These are phyloP conservation scores for Montifringilla adamsi DNA, from an alignment of 2,113 vertebrate species.

Conservation along the genomic window DNA sequence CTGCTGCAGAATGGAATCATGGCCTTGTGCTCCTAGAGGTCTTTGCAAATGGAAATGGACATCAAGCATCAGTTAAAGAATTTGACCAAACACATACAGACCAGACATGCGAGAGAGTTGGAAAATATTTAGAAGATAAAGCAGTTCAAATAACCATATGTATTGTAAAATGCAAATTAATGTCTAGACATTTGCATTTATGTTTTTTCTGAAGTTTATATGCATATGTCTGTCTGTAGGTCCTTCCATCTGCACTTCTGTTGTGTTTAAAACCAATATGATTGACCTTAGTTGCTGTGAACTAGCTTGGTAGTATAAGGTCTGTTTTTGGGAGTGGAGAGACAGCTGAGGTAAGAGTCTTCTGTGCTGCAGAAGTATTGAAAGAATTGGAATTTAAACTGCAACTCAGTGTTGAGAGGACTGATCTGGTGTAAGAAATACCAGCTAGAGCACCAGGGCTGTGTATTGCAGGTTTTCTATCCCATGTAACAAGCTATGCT, in stretches of 20 bases:
- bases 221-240: not conserved
- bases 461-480: not conserved
- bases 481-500: not conserved
- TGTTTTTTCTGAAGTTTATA: not conserved
- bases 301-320: not conserved
- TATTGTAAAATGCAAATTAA: not conserved
- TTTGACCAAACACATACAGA: not conserved
- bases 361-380: not conserved
- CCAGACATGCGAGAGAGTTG: not conserved
- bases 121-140: not conserved
- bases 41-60: not conserved
- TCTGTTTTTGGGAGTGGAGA: not conserved
- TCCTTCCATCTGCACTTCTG: not conserved
- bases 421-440: not conserved
- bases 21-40: not conserved
- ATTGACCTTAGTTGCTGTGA: not conserved
- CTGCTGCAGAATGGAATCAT: not conserved
- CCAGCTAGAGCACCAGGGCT: not conserved
- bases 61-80: not conserved
- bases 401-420: not conserved
- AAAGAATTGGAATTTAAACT: not conserved
- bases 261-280: not conserved
- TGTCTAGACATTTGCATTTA: not conserved
- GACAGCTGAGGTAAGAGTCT: not conserved
- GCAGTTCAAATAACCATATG: not conserved